Conservation (phyloP, 1,140 invertebrate genomes). For the Trissolcus basalis region DNA sequence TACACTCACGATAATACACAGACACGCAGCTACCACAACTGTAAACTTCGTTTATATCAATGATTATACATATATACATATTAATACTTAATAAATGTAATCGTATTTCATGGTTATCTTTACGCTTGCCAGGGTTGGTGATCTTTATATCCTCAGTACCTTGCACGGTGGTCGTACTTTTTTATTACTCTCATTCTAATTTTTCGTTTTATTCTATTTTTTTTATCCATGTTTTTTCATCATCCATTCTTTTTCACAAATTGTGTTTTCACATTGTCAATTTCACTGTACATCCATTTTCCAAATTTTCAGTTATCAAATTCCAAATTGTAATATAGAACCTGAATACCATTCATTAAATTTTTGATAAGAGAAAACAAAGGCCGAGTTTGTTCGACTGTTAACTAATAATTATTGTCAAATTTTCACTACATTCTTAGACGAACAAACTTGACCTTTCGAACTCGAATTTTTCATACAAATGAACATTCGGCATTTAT, state of each 20-base stretch:
- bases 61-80: constrained; percentile 65
- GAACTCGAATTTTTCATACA: too few relatives aligned
- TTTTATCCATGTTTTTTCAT: constrained; percentile 40
- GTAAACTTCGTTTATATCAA: constrained; percentile 60
- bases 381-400: too few relatives aligned
- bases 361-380: too few relatives aligned
- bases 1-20: constrained; percentile 57
- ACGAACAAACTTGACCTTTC: too few relatives aligned
- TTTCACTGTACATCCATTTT: too few relatives aligned
- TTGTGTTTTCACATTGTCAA: too few relatives aligned
- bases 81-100: constrained; percentile 77
- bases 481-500: not conserved
- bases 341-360: too few relatives aligned
- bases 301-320: not conserved
- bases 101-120: constrained; percentile 75
- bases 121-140: constrained; percentile 75
- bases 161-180: constrained; percentile 74
- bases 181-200: constrained; percentile 48
- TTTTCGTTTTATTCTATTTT: constrained; percentile 47
- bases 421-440: too few relatives aligned
- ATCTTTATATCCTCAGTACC: constrained; percentile 72
- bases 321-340: not conserved
- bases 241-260: too few relatives aligned
- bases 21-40: constrained; percentile 48
- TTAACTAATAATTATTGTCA: too few relatives aligned